phyloP scores from a whole-genome alignment of 1,140 invertebrate genomes.

The Piezodorus guildinii region DNA sequence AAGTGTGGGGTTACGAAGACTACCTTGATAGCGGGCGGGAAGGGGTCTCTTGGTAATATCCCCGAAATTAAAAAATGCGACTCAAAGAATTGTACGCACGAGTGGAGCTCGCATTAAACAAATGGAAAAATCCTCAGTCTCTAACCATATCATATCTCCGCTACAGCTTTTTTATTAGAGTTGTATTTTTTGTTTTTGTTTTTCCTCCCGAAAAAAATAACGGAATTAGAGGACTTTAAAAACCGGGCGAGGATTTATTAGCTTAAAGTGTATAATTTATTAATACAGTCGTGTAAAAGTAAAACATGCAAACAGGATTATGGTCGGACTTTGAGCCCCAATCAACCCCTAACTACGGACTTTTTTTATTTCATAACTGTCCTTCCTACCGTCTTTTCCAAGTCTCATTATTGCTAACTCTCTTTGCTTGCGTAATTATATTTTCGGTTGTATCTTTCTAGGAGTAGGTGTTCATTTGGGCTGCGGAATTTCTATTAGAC shows the following conservation, averaged over 20 bases:
- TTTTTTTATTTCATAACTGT: neutral
- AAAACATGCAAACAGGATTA: neutral
- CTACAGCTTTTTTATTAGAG: neutral
- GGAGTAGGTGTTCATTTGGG: too few relatives aligned
- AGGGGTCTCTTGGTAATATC: neutral
- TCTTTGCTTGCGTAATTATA: too few relatives aligned
- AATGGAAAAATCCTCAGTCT: neutral
- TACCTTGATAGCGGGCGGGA: neutral
- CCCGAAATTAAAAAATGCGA: neutral
- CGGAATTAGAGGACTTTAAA: conserved; percentile 4
- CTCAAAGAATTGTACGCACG: conserved; percentile 3
- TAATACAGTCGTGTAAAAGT: conserved; percentile 4
- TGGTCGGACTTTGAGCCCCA: neutral
- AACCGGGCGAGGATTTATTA: neutral
- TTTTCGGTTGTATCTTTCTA: too few relatives aligned
- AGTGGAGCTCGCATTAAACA: neutral
- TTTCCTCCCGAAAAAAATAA: conserved; percentile 3
- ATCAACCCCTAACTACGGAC: neutral
- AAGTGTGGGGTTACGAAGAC: neutral
- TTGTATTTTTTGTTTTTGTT: neutral
- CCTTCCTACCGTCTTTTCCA: too few relatives aligned
- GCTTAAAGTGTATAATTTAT: neutral
- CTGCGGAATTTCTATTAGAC: too few relatives aligned
- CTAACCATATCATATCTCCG: neutral
- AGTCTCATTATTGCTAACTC: too few relatives aligned